A percentile compares a stretch with the other conserved stretches of the same genome.
These are phyloP conservation scores for Xylota segnis DNA, from an alignment of 2,888 invertebrate genomes.

Conservation along the genomic window DNA sequence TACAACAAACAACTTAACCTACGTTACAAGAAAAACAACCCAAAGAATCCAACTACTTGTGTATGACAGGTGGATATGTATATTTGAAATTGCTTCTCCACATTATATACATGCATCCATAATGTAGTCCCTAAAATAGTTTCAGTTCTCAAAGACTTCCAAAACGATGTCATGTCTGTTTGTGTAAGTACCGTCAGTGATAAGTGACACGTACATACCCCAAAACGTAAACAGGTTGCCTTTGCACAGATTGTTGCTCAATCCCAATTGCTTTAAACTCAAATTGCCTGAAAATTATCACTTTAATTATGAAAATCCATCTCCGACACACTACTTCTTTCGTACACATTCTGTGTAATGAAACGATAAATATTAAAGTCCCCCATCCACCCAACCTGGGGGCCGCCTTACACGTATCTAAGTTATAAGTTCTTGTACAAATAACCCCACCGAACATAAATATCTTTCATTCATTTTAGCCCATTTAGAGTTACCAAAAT, in stretches of 20 bases:
- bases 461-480: conserved; percentile 43
- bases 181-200: not conserved
- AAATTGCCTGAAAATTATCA: conserved; percentile 33
- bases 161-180: not conserved
- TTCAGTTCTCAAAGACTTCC: not conserved
- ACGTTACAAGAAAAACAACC: too few species aligned
- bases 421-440: conserved; percentile 5
- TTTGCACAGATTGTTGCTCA: conserved; percentile 20
- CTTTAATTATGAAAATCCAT: conserved; percentile 56
- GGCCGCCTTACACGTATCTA: too few species aligned
- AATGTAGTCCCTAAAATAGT: too few species aligned
- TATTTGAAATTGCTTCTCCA: too few species aligned
- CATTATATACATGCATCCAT: too few species aligned
- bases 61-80: too few species aligned
- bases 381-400: conserved; percentile 1
- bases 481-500: conserved; percentile 62
- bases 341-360: conserved; percentile 28
- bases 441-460: conserved; percentile 27
- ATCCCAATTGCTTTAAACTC: conserved; percentile 8
- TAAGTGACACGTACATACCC: not conserved
- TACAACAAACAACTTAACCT: too few species aligned
- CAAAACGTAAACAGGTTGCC: not conserved
- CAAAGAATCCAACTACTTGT: too few species aligned
- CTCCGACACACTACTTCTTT: not conserved
- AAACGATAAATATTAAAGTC: conserved; percentile 64